These are phyloP conservation scores for Monopterus albus DNA, from an alignment of 2,113 vertebrate species.

Conservation along the genomic window DNA sequence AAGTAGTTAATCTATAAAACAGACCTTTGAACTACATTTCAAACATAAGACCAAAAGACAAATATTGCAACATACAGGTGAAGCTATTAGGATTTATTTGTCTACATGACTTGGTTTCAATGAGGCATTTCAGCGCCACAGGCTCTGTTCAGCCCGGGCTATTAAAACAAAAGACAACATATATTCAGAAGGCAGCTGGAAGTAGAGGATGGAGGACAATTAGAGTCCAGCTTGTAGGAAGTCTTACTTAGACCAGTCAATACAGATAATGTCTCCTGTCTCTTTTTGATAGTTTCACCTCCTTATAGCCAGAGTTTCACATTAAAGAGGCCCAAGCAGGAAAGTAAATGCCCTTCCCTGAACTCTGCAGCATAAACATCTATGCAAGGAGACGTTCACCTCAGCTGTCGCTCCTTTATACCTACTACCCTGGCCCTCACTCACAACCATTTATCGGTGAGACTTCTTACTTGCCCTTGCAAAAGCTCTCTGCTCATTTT, in stretches of 20 bases:
- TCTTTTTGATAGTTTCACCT: slow-evolving; percentile 31
- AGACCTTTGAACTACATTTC: too few species aligned
- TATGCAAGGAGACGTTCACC: slow-evolving; percentile 31
- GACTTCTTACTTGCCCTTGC: slow-evolving; percentile 44
- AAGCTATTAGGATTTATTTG: slow-evolving; percentile 2
- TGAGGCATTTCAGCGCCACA: slow-evolving; percentile 9
- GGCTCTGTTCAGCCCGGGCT: slow-evolving; percentile 8
- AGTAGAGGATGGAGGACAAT: slow-evolving; percentile 25
- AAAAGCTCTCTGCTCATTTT: slow-evolving; percentile 51
- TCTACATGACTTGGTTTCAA: background rate
- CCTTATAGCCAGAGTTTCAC: background rate
- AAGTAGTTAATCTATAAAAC: too few species aligned
- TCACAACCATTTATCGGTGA: slow-evolving; percentile 41
- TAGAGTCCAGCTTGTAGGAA: slow-evolving; percentile 27
- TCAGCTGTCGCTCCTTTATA: slow-evolving; percentile 24
- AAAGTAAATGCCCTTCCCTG: background rate
- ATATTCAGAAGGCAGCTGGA: slow-evolving; percentile 22
- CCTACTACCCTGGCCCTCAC: background rate
- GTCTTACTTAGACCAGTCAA: slow-evolving; percentile 54
- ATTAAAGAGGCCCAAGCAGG: background rate
- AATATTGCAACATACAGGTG: background rate
- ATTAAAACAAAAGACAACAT: slow-evolving; percentile 27
- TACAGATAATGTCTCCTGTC: slow-evolving; percentile 37
- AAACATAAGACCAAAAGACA: background rate
- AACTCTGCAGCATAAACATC: slow-evolving; percentile 13